These are phyloP conservation scores for Oncorhynchus gorbuscha DNA, from an alignment of 2,113 vertebrate species.

Conservation along the genomic window DNA sequence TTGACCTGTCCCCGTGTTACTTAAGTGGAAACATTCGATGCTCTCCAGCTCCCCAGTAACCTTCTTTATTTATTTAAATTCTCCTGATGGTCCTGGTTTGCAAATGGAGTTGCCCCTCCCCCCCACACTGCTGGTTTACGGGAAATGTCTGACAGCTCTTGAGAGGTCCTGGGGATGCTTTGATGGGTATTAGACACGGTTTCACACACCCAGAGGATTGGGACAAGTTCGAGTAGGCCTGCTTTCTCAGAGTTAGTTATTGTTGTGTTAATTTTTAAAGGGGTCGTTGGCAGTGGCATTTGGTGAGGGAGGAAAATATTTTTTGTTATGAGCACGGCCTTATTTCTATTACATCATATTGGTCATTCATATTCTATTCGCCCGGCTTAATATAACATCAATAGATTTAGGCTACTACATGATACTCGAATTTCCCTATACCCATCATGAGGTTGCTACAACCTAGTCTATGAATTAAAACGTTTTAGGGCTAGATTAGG, in stretches of 20 bases:
- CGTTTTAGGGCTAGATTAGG: no score
- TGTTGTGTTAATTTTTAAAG: constrained; percentile 2
- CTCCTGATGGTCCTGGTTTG: constrained; percentile 35
- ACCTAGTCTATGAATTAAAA: no score
- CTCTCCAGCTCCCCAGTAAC: constrained; percentile 10
- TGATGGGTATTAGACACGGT: constrained; percentile 39
- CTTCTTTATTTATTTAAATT: constrained; percentile 45
- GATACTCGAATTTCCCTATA: no score
- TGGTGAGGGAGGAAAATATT: no score
- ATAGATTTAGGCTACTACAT: no score
- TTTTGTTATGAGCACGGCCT: no score
- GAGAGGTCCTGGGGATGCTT: constrained; percentile 38
- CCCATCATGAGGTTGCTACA: no score
- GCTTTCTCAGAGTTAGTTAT: background rate
- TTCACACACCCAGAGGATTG: constrained; percentile 26
- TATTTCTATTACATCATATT: no score
- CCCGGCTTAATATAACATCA: no score
- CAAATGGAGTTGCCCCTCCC: constrained; percentile 48
- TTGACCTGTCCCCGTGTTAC: constrained; percentile 48
- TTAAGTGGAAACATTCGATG: constrained; percentile 56
- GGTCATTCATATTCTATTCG: no score
- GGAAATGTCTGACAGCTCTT: constrained; percentile 45
- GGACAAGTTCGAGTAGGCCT: constrained; percentile 16
- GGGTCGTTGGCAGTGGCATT: background rate
- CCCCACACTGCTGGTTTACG: constrained; percentile 11